Evolutionary conservation across 2,113 vertebrate species (phyloP), one percentile per base, ranked within the genome.

Genomic region (Sigmodon hispidus): DNA sequence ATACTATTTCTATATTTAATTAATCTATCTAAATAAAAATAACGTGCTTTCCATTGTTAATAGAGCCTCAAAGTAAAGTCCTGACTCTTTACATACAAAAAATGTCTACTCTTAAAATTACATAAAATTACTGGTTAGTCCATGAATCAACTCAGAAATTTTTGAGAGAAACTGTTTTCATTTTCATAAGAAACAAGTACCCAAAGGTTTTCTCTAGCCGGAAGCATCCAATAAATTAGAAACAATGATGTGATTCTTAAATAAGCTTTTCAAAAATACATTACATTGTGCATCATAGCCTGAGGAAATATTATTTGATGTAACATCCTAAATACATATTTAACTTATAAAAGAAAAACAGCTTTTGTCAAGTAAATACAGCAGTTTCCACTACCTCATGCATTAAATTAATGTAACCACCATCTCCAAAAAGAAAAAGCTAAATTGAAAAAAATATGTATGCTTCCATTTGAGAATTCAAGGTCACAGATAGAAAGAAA

Each of bases 291-390:
- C 45, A 79, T 86, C 29, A 87, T 15, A 92, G 90, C 93, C 73
- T 15, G 77, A 76, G 43, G 94, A 86, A 96, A 96, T 89, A n/a
- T 81, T 83, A 93, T 96, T 92, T 93, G 85, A 97, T 94, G 69
- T 67, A 52, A 22, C 7, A 31, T 95, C 48, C 34, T 97, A 97
- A 98, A 95, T 94, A 96, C 43, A 76, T 91, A 96, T 96, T 97
- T 96, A 98, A 96, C 34, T 79, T 95, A 96, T 80, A 96, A 95
- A 94, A 89, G 43, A 91, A 79, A 69, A 97, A 97, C 84, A 96
- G 95, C 43, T 96, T 94, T 94, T 97, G 95, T 97, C 55, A 98
- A 97, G 90, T 92, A 97, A 98, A 97, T 97, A 97, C 94, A 97
- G 26, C 86, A 90, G 76, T 89, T 89, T 95, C 24, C 92, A 96